These are phyloP conservation scores for Ramphastos sulfuratus DNA, from an alignment of 2,113 vertebrate genomes.

Conservation along the genomic window DNA sequence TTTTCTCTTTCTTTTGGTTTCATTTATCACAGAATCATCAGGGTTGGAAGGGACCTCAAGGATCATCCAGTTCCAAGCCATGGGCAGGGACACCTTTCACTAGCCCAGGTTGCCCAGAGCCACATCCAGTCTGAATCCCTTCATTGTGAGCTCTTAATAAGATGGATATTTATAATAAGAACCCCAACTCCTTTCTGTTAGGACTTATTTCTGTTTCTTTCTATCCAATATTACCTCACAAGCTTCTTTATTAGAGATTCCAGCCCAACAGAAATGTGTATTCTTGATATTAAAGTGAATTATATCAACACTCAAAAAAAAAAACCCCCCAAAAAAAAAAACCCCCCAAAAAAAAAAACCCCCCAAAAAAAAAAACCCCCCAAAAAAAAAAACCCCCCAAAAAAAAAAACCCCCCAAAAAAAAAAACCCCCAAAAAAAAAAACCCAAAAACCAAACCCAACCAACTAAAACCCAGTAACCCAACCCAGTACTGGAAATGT, in stretches of 20 bases:
- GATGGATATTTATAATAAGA: not conserved
- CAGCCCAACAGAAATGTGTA: not conserved
- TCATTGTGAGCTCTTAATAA: not conserved
- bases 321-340: too few species aligned
- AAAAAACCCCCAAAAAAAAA: too few species aligned
- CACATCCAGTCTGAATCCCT: too few species aligned
- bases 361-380: too few species aligned
- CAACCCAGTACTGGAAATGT: not conserved
- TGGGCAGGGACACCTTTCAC: not conserved
- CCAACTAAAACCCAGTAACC: too few species aligned
- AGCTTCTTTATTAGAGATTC: not conserved
- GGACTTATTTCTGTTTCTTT: not conserved
- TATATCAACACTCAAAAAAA: not conserved
- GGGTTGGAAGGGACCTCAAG: too few species aligned
- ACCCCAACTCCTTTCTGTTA: not conserved
- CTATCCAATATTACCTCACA: not conserved
- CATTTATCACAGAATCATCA: not conserved
- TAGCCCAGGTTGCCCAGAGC: too few species aligned
- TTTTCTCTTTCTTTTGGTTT: not conserved
- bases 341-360: too few species aligned
- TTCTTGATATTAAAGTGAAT: not conserved
- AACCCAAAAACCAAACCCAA: not conserved
- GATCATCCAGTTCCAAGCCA: too few species aligned
- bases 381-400: too few species aligned
- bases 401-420: too few species aligned